Conservation (phyloP, 2,113 vertebrate species). For the Phaethon lepturus region DNA sequence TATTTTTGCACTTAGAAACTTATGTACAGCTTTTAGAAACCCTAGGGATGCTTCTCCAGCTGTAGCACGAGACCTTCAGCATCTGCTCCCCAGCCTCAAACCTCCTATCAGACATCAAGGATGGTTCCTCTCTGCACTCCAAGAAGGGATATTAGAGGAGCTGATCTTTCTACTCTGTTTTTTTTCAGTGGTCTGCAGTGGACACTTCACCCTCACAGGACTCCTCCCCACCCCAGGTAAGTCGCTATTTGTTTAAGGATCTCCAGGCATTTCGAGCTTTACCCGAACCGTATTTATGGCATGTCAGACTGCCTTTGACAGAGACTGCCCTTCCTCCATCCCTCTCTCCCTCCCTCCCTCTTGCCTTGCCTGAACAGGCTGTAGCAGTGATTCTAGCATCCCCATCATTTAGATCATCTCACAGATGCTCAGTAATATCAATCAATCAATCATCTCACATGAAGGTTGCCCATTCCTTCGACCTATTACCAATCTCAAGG, state of each 20-base stretch:
- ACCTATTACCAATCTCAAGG: neutral
- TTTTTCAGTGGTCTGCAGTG: neutral
- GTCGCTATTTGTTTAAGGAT: neutral
- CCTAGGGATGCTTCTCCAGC: neutral
- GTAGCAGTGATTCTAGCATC: neutral
- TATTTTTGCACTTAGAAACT: neutral
- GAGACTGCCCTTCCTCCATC: slow-evolving; percentile 24
- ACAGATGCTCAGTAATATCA: neutral
- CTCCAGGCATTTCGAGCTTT: neutral
- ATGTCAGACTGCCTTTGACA: neutral
- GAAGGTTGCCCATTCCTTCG: accelerated
- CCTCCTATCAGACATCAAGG: neutral
- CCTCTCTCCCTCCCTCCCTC: neutral
- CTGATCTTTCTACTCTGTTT: neutral
- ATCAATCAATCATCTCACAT: neutral
- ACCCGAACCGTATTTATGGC: neutral
- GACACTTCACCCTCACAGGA: neutral
- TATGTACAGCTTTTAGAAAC: neutral
- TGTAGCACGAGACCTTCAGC: neutral
- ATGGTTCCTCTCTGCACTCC: neutral
- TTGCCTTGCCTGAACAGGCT: neutral
- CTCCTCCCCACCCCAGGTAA: neutral
- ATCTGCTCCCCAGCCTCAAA: neutral
- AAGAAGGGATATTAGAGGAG: neutral
- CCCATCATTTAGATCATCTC: neutral